Conservation (phyloP, 2,888 invertebrate genomes). For the Temnothorax rugatulus region DNA sequence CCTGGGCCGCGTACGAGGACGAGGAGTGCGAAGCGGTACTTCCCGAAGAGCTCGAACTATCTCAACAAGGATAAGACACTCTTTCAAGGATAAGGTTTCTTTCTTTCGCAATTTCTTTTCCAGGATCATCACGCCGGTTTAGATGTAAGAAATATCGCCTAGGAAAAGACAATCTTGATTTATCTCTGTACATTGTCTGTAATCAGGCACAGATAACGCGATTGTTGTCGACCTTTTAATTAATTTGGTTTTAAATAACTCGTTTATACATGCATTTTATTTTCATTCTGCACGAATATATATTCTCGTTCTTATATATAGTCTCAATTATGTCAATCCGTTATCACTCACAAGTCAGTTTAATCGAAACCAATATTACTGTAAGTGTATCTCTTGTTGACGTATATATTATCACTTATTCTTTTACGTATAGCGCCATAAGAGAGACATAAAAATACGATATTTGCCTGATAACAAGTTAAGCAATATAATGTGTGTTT, state of each 20-base stretch:
- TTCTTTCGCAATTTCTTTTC: not conserved
- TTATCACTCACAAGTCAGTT: slow-evolving; percentile 9
- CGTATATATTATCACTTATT: not conserved
- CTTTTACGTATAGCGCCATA: not conserved
- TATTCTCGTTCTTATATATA: not conserved
- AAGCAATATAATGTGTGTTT: not conserved
- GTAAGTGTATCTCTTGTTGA: not conserved
- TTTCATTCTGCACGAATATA: not conserved
- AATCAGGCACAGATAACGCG: slow-evolving; percentile 10
- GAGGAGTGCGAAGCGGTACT: slow-evolving; percentile 80
- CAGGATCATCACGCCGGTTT: not conserved
- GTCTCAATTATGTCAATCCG: slow-evolving; percentile 1
- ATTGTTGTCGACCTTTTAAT: not conserved
- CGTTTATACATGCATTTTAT: slow-evolving; percentile 6
- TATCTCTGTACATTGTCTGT: slow-evolving; percentile 19
- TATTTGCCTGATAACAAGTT: not conserved
- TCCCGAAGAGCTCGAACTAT: slow-evolving; percentile 82
- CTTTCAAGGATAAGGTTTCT: too few relatives aligned
- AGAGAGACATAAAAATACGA: not conserved
- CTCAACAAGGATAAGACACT: slow-evolving; percentile 69
- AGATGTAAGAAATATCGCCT: slow-evolving; percentile 3
- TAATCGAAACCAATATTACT: not conserved
- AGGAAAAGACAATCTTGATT: slow-evolving; percentile 14
- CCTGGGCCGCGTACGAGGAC: slow-evolving; percentile 84
- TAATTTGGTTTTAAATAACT: not conserved